Percentiles rank a stretch among this genome's conserved stretches.
phyloP scores from a whole-genome alignment of 2,797 vertebrate genomes.

The Acrocephalus scirpaceus region DNA sequence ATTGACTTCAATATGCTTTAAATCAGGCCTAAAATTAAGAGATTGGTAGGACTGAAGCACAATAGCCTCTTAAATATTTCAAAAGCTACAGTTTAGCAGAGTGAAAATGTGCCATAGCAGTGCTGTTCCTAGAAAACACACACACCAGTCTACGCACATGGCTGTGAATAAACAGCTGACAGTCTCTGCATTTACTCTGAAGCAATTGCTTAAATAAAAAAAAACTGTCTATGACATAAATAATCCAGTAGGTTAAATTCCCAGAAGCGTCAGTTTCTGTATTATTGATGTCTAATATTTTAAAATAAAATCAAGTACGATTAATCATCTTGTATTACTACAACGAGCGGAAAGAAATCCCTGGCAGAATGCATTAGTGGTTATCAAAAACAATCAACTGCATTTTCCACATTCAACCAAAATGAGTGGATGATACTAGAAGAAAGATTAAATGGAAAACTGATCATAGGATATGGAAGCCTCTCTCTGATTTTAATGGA shows the following conservation, averaged over 20 bases:
- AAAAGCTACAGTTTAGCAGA: background rate
- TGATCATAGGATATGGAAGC: background rate
- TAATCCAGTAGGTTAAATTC: constrained; percentile 53
- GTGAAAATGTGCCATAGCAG: background rate
- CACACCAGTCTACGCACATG: background rate
- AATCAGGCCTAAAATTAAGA: constrained; percentile 39
- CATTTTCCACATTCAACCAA: background rate
- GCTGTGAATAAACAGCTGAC: constrained; percentile 21
- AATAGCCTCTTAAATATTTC: constrained; percentile 31
- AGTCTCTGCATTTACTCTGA: background rate
- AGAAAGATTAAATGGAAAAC: constrained; percentile 11
- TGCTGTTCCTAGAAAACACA: constrained; percentile 11
- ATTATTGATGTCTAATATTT: constrained; percentile 56
- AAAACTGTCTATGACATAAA: constrained; percentile 32
- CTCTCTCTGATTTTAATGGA: constrained; percentile 2
- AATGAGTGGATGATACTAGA: background rate
- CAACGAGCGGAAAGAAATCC: constrained; percentile 29
- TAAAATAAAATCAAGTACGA: constrained; percentile 49
- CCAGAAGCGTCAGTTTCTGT: constrained; percentile 26
- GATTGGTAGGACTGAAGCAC: background rate
- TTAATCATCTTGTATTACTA: constrained; percentile 41
- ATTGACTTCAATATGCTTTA: background rate
- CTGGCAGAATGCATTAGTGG: background rate
- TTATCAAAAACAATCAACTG: constrained; percentile 37
- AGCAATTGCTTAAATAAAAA: constrained; percentile 46